Evolutionary conservation across 2,888 invertebrate species (phyloP), one percentile per base, ranked within the genome.

Genomic region (Pasiphila rectangulata): DNA sequence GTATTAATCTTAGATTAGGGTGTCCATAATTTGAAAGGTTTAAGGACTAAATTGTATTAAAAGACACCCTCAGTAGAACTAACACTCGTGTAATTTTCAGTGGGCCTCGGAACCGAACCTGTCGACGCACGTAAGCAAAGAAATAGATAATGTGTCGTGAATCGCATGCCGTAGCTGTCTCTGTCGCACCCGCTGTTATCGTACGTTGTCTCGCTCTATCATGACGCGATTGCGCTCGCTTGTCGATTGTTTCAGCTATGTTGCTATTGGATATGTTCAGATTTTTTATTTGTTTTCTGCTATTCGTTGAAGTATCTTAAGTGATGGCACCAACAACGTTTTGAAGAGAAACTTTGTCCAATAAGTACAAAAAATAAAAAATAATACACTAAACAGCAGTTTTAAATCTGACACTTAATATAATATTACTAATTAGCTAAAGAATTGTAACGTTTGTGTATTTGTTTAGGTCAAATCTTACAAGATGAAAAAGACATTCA

Each of bases 21-120:
- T 53, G 55, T 54, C 54, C 55, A 47, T 51, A 41, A 38, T n/a
- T 15, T 49, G 46, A 51, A 16, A 46, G 54, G 48, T 44, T 24
- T 54, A 51, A 58, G 58, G 51, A 46, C 36, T 2, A 45, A 42
- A 48, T 36, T 39, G 9, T 37, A 41, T 42, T 37, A 24, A 29
- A 38, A 53, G 79, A 70, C 79, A 75, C 78, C 69, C 67, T 40
- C 52, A 63, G 79, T 84, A 82, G 81, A n/a, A 84, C 80, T 86
- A 86, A 86, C 85, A 70, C 63, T 61, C 73, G 77, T 86, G 82
- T 75, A 76, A 74, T 81, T 87, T 87, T 81, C 87, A 87, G 87
- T 87, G 86, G 82, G 78, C 75, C 72, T 87, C 87, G 78, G 86
- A 84, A 71, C 84, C 86, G 79, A 82, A 77, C 74, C 83, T 87